Evolutionary conservation across 2,888 invertebrate genomes (phyloP), one percentile per base, ranked within the genome.

Genomic region (Drosophila pullipes): DNA sequence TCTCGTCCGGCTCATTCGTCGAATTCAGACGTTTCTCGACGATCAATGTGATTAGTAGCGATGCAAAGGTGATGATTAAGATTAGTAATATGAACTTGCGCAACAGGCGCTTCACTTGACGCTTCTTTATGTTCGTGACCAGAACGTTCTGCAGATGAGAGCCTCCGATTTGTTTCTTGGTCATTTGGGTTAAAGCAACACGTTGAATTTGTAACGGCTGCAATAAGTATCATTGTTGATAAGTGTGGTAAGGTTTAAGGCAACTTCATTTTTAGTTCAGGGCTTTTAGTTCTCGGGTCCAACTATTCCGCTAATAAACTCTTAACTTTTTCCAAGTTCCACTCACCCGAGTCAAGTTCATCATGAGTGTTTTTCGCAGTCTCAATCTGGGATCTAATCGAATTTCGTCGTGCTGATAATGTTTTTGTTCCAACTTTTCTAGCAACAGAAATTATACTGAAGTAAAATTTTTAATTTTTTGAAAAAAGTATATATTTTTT

Each of bases 31-130:
- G 85, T 28, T 71, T 71, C 61, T 92, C 92, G 53, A 86, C 78
- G 4, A 92, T 70, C 64, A 88, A 16, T 0, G 84, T 79, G 44
- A 86, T 84, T 31, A 91, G 16, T 35, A 91, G 49, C 0, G 88
- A 81, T 3, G 90, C 55, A 28, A 84, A 69, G 31, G 76, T 69
- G 1, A 85, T 67, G 11, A 65, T 52, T 0, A 85, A 28, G 10
- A 90, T 59, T 2, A 85, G 65, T 9, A 91, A 79, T 39, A 89
- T 57, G 2, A 89, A 66, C 54, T 85, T 89, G 28, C 82, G 83
- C 44, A 89, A 74, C n/a, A 87, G 49, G 30, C 90, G 87, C 62
- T 92, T 92, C 3, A 86, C 81, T 55, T 85, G 78, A 50, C 92
- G 91, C 65, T 85, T 91, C 41, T 85, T 90, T 74, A 92, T 75